Conservation (phyloP, 2,113 vertebrate species). For the Phalacrocorax aristotelis region DNA sequence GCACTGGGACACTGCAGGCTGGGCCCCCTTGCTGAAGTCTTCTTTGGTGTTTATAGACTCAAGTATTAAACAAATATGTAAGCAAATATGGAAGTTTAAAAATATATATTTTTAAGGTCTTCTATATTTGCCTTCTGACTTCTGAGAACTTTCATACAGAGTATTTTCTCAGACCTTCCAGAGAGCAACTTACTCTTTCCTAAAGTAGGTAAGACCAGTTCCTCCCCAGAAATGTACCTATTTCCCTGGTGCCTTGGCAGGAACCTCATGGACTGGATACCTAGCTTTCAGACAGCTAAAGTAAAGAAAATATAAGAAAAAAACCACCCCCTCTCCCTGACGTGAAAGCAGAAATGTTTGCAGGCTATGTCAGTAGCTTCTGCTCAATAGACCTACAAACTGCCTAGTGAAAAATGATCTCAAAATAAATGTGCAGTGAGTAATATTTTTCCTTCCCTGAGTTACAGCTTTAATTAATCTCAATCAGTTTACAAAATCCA, state of each 20-base stretch:
- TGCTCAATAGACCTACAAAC: conserved; percentile 39
- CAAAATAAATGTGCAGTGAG: conserved; percentile 48
- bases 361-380: background rate
- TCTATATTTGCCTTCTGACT: background rate
- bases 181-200: background rate
- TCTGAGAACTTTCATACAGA: background rate
- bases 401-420: conserved; percentile 51
- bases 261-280: background rate
- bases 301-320: conserved; percentile 17
- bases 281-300: background rate
- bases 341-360: conserved; percentile 21
- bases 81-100: background rate
- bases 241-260: background rate
- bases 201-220: background rate
- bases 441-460: conserved; percentile 14
- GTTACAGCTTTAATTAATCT: conserved; percentile 66
- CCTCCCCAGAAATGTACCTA: background rate
- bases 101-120: background rate
- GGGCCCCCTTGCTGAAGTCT: background rate
- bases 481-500: conserved; percentile 52
- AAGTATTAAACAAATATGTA: background rate
- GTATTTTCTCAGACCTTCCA: background rate
- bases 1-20: background rate
- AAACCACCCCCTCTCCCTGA: background rate
- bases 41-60: background rate